Evolutionary conservation across 1,140 invertebrate genomes (phyloP), one percentile per base, ranked within the genome.

Genomic region (Anoplolepis gracilipes): DNA sequence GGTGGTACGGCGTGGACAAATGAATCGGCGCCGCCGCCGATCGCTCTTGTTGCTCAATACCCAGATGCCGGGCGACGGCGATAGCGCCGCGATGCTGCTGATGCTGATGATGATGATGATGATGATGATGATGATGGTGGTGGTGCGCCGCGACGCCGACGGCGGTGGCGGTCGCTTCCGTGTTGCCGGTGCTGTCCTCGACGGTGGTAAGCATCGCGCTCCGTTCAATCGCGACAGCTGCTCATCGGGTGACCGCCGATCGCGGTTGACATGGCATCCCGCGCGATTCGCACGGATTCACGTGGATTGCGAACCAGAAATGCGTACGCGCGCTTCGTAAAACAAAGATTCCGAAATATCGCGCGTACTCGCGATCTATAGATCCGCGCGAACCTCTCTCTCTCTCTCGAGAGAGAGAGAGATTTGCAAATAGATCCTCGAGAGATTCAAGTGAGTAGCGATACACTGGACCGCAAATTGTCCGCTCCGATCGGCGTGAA

Each of bases 171-270:
- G 93, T 91, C 81, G 92, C 91, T 91, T 94, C 93, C 90, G 93
- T 93, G 79, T 55, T 79, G 90, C 92, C 59, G 90, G 62, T 67
- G 22, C 77, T 88, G 82, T 94, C 92, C 88, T 93, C 93, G 87
- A 94, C 92, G 92, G 94, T 93, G 92, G 94, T 82, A 92, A 93
- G 93, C 93, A 94, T 94, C 90, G 92, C 87, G 62, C 77, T 75
- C 76, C 87, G 39, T 87, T 84, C 78, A 69, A 79, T 70, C 84
- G 87, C 82, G 49, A 1, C 65, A n/a, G 13, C n/a, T 57, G 65
- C 53, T 70, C 64, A 16, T 33, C 77, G 36, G 49, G 22, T 65
- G 65, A 57, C 22, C 78, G 67, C 78, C 76, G 61, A 55, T 77
- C 79, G 25, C 67, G 55, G 4, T 49, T 49, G 46, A 0, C 53